phyloP scores from a whole-genome alignment of 2,888 invertebrate genomes.

The Andrena trimmerana region DNA sequence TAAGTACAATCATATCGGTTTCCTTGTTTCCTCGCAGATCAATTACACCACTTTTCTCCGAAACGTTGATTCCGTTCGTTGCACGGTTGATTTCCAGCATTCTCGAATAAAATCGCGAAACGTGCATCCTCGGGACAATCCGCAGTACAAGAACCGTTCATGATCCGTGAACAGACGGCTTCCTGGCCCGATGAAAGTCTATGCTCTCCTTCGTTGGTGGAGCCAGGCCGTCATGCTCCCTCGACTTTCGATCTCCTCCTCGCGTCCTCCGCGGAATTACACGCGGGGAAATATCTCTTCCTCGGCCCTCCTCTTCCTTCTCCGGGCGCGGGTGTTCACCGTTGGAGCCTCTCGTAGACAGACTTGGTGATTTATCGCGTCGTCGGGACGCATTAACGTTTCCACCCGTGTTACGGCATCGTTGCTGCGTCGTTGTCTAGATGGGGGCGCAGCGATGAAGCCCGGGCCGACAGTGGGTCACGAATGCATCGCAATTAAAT shows the following conservation, averaged over 20 bases:
- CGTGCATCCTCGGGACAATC: slow-evolving; percentile 12
- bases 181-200: slow-evolving; percentile 49
- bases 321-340: slow-evolving; percentile 39
- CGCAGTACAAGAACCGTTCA: slow-evolving; percentile 21
- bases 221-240: slow-evolving; percentile 44
- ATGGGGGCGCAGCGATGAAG: slow-evolving; percentile 38
- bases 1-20: neutral
- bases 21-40: neutral
- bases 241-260: slow-evolving; percentile 51
- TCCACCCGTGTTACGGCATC: slow-evolving; percentile 66
- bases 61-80: neutral
- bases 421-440: slow-evolving; percentile 16
- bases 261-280: slow-evolving; percentile 36
- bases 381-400: slow-evolving; percentile 71
- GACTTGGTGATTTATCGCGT: slow-evolving; percentile 69
- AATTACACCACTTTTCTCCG: neutral
- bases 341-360: slow-evolving; percentile 46
- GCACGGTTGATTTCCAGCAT: neutral
- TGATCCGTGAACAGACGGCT: slow-evolving; percentile 41
- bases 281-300: slow-evolving; percentile 38
- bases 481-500: slow-evolving; percentile 19
- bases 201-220: slow-evolving; percentile 35
- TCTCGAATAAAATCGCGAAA: slow-evolving; percentile 12
- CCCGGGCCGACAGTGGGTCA: slow-evolving; percentile 41
- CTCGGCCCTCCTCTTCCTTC: slow-evolving; percentile 46